phyloP scores from a whole-genome alignment of 2,888 invertebrate species.

The Drosophila buzzatii region DNA sequence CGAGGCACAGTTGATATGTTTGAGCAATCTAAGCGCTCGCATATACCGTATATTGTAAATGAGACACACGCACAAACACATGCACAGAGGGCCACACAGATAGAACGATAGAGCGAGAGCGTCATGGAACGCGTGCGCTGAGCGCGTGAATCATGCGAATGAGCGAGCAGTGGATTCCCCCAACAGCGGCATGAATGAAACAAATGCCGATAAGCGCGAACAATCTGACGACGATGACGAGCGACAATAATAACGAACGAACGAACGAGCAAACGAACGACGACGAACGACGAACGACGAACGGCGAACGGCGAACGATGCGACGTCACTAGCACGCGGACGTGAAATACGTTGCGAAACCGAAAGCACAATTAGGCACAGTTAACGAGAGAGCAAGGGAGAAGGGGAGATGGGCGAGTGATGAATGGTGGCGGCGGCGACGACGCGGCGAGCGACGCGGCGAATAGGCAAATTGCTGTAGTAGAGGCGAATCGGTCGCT shows the following conservation, averaged over 20 bases:
- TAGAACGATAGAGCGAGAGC: slow-evolving; percentile 25
- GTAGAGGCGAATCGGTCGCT: slow-evolving; percentile 13
- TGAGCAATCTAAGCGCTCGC: slow-evolving; percentile 35
- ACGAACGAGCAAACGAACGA: neutral
- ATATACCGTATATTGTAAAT: slow-evolving; percentile 22
- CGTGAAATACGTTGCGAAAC: slow-evolving; percentile 46
- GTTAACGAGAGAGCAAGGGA: neutral
- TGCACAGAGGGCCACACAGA: neutral
- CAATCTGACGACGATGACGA: slow-evolving; percentile 35
- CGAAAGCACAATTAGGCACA: slow-evolving; percentile 44
- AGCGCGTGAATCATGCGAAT: slow-evolving; percentile 61
- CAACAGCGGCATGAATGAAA: slow-evolving; percentile 70
- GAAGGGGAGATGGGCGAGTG: neutral
- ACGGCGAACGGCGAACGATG: slow-evolving; percentile 4
- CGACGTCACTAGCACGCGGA: slow-evolving; percentile 36
- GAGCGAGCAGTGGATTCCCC: slow-evolving; percentile 70
- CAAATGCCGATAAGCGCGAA: slow-evolving; percentile 49
- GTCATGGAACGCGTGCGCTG: slow-evolving; percentile 31
- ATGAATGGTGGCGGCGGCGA: no score
- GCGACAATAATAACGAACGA: slow-evolving; percentile 3
- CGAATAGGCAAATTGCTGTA: slow-evolving; percentile 2
- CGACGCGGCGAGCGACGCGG: neutral
- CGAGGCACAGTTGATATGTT: slow-evolving; percentile 37
- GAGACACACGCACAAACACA: slow-evolving; percentile 42
- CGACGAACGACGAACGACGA: neutral